These are phyloP conservation scores for Anaspis maculata DNA, from an alignment of 2,888 invertebrate genomes.

Conservation along the genomic window DNA sequence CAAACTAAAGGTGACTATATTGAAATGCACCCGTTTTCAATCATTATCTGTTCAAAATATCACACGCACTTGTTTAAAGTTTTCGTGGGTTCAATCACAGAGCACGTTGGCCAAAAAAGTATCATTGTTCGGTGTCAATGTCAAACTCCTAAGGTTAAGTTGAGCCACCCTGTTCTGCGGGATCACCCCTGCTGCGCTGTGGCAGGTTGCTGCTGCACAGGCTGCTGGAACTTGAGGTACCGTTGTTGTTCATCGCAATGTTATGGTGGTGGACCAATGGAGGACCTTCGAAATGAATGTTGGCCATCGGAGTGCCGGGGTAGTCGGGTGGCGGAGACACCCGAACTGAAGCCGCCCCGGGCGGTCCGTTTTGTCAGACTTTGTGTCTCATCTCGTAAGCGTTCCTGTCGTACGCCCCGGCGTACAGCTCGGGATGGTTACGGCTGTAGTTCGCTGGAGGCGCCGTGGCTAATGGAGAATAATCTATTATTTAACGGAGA, in stretches of 20 bases:
- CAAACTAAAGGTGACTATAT: constrained; percentile 31
- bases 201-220: constrained; percentile 1
- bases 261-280: constrained; percentile 7
- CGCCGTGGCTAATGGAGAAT: constrained; percentile 43
- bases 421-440: constrained; percentile 57
- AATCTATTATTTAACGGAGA: constrained; percentile 22
- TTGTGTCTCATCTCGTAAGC: constrained; percentile 72
- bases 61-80: constrained; percentile 30
- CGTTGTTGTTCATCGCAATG: constrained; percentile 4
- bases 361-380: constrained; percentile 48
- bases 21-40: constrained; percentile 37
- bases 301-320: constrained; percentile 37
- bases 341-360: constrained; percentile 21
- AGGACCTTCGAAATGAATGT: constrained; percentile 30
- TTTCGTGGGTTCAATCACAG: constrained; percentile 34
- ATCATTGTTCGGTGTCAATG: not conserved
- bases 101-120: constrained; percentile 25
- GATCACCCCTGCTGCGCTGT: constrained; percentile 2
- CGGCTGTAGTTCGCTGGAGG: constrained; percentile 34
- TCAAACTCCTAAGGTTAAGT: constrained; percentile 9
- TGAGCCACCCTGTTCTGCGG: constrained; percentile 12
- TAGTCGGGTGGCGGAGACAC: constrained; percentile 42
- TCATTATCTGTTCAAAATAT: constrained; percentile 15
- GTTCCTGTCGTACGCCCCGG: constrained; percentile 61
- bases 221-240: constrained; percentile 3